Evolutionary conservation across 2,888 invertebrate genomes (phyloP), one percentile per base, ranked within the genome.

Genomic region (Cataglyphis rosenhaueri): DNA sequence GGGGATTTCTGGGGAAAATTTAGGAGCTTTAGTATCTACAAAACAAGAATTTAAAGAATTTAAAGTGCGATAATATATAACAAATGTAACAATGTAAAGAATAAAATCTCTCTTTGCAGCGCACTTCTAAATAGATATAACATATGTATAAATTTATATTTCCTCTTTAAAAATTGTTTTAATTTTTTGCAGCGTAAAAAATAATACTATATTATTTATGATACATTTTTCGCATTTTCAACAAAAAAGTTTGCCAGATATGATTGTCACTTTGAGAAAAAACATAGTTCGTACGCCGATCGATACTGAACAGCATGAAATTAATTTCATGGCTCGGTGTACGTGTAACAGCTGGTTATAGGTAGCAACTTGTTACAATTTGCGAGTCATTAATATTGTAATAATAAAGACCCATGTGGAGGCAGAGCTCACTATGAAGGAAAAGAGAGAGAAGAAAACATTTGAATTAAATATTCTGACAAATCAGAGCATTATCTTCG

Each of bases 351-450:
- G 48, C 57, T 74, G 59, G 38, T 79, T 75, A 35, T 70, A 41
- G 32, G 21, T 52, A 21, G 15, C 35, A 75, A 21, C 71, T 81
- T 73, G 79, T 76, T 82, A 74, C 62, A 52, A 76, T 76, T 78
- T 81, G 66, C 71, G 38, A 64, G 55, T 74, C 65, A 74, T 83
- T 85, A 84, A 84, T 81, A 85, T 82, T 71, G 57, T 61, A 81
- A 84, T 73, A 82, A 71, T 55, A 38, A 59, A 44, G 32, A 38
- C 9, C 15, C n/a, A 29, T 25, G 29, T 12, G 12, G 15, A 82
- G 32, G 25, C 18, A 44, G 21, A 59, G 4, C 25, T 32, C 25
- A 48, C 15, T 55, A 52, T n/a, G 9, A 3, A 68, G 18, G 3
- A 18, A 48, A 1, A 35, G 29, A 52, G 12, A 57, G 57, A 41